A percentile compares a stretch with the other conserved stretches of the same genome.
Evolutionary conservation across 1,140 invertebrate species (phyloP).

Genomic region (Artemia franciscana): DNA sequence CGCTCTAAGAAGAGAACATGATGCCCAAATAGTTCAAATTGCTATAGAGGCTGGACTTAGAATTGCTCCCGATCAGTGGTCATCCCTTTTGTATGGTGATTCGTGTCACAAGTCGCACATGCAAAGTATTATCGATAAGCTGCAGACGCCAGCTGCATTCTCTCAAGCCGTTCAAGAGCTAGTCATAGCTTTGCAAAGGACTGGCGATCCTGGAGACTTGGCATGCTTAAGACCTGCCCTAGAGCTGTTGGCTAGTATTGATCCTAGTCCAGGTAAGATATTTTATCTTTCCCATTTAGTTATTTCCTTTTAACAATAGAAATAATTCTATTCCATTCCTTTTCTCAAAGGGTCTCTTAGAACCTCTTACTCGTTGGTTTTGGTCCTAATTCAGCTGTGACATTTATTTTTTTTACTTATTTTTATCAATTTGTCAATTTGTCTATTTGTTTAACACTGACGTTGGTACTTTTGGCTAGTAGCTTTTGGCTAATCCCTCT

Average conservation of each 20-base stretch:
- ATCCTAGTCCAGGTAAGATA: conserved; percentile 25
- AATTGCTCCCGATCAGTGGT: conserved; percentile 97
- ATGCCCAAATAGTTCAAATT: conserved; percentile 94
- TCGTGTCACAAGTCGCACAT: conserved; percentile 87
- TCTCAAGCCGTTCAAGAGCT: conserved; percentile 73
- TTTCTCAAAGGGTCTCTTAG: too few species aligned
- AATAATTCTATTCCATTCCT: too few species aligned
- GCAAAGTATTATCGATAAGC: conserved; percentile 90
- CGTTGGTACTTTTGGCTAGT: too few species aligned
- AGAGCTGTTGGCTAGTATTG: conserved; percentile 62
- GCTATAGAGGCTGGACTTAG: conserved; percentile 86
- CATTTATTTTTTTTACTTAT: too few species aligned
- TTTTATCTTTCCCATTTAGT: conserved; percentile 1
- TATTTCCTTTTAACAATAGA: too few species aligned
- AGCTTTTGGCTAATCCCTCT: too few species aligned
- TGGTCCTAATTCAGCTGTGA: too few species aligned
- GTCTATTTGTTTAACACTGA: too few species aligned
- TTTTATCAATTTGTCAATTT: too few species aligned
- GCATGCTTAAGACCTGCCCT: conserved; percentile 47
- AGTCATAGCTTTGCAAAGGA: conserved; percentile 70
- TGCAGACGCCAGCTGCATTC: conserved; percentile 77
- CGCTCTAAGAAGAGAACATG: conserved; percentile 72
- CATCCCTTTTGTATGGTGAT: conserved; percentile 83
- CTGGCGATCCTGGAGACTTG: conserved; percentile 59
- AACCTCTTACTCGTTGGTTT: too few species aligned